Base-by-base conservation (phyloP, 2,888 invertebrate species). In the Onchidella celtica region DNA sequence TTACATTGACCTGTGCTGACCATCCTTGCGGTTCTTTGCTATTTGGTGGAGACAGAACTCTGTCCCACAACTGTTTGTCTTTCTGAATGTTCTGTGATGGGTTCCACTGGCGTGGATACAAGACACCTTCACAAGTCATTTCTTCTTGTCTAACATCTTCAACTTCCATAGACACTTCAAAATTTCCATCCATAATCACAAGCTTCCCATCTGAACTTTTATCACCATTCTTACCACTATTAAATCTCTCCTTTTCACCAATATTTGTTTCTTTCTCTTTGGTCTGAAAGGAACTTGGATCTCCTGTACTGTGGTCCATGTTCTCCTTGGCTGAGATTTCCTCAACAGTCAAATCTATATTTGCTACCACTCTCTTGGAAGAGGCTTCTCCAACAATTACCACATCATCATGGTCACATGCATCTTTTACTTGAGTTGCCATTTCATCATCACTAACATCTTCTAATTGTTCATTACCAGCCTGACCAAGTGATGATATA, bases 401-500 rank as follows among this genome's bases (percentile, higher is more conserved):
- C 47, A 47, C 47, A 75, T 81, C 81, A 40, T 75, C 69, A 40
- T 6, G 17, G 24, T 36, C 75, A 47, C 17, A 9, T 14, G 40
- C 55, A 57, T 32, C 32, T 36, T 76, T 70, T 21, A 29, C 32
- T 34, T 57, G 68, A 57, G 47, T 66, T 11, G 66, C 24, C n/a
- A 65, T 81, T 27, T 81, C 81, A 21, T 81, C 81, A 70, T 81
- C 81, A 76, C 81, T 81, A 0, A 81, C 76, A 76, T 81, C 81
- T 70, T 81, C 81, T 6, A 81, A 70, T 17, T 70, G 59, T 47
- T 72, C 65, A 47, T 79, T 63, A 69, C 59, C 24, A 4, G 59
- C n/a, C 14, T 17, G 9, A 4, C 4, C n/a, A 59, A 11, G 3
- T 47, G 17, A 47, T 47, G 6, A 11, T 17, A 11, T 17, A 47